Evolutionary conservation across 1,140 invertebrate species (phyloP).

Genomic region (Bombus terrestris): DNA sequence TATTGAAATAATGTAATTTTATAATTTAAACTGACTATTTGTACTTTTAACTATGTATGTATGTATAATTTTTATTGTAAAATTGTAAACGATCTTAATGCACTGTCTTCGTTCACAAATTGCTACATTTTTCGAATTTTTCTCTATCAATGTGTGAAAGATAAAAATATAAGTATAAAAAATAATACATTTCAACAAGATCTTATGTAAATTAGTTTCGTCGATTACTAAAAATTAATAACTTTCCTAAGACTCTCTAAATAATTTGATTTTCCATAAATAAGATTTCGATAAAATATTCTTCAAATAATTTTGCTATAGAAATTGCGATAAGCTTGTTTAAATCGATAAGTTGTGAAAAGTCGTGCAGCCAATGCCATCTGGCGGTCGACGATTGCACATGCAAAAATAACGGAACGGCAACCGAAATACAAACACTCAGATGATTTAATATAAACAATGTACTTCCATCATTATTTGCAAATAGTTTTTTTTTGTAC

Average conservation of each 20-base stretch:
- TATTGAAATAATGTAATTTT: background rate
- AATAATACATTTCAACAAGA: slow-evolving; percentile 21
- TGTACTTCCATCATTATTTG: slow-evolving; percentile 66
- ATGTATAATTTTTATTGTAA: background rate
- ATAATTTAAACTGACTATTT: background rate
- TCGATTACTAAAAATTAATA: background rate
- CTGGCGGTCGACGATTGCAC: slow-evolving; percentile 26
- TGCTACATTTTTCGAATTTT: background rate
- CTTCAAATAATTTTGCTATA: background rate
- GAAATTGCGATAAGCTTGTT: slow-evolving; percentile 1
- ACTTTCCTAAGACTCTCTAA: background rate
- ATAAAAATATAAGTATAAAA: background rate
- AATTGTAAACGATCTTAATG: slow-evolving; percentile 47
- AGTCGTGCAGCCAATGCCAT: slow-evolving; percentile 34
- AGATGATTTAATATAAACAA: slow-evolving; percentile 60
- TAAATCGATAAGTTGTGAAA: slow-evolving; percentile 33
- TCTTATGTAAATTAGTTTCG: background rate
- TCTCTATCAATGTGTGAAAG: background rate
- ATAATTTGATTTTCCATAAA: background rate
- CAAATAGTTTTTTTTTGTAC: slow-evolving; percentile 64
- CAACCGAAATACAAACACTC: slow-evolving; percentile 45
- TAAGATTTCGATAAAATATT: background rate
- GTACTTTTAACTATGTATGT: background rate
- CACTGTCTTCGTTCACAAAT: slow-evolving; percentile 32
- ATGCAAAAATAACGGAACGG: slow-evolving; percentile 30